Base-by-base conservation (phyloP, 2,797 vertebrate species). In the Rhinophrynus dorsalis region DNA sequence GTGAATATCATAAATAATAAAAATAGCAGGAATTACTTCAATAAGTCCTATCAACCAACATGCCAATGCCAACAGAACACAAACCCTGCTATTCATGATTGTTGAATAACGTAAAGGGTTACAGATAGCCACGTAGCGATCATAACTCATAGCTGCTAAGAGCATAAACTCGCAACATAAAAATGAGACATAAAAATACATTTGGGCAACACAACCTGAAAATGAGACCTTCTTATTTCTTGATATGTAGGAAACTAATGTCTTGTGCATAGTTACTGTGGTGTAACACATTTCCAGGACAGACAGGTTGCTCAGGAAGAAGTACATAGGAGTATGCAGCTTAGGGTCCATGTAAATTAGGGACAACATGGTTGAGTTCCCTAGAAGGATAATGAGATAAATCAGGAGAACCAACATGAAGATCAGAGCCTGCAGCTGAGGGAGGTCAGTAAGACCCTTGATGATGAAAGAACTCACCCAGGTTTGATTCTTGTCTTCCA, bases 61-160 rank as follows among this genome's bases (percentile, higher is more conserved):
- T 2, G 12, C 10, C 6, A 26, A 17, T 1, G 8, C 6, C 12
- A 71, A 10, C 1, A 57, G 3, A 21, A 17, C 20, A 13, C 42
- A 71, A 3, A 57, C 15, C 5, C 27, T 56, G 4, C n/a, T 6
- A 10, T 63, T 71, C 68, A 71, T 71, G 13, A 71, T 64, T 1
- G 8, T 29, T n/a, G 13, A 2, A 9, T 71, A 71, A 10, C 12
- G 40, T 38, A 71, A 17, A 1, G 68, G 68, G 40, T 57, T 48
- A n/a, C 68, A 72, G 15, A 72, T 38, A 5, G 60, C 68, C 23
- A 72, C 13, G 24, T 50, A 72, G 1, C 68, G 33, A 58, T 72
- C 68, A 12, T 72, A 72, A 27, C 68, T 65, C 68, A 72, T 72
- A 17, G 52, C 44, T 5, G 60, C 51, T 23, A 72, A 27, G 10